Evolutionary conservation across 2,888 invertebrate genomes (phyloP), one percentile per base, ranked within the genome.

Genomic region (Nycteola revayana): DNA sequence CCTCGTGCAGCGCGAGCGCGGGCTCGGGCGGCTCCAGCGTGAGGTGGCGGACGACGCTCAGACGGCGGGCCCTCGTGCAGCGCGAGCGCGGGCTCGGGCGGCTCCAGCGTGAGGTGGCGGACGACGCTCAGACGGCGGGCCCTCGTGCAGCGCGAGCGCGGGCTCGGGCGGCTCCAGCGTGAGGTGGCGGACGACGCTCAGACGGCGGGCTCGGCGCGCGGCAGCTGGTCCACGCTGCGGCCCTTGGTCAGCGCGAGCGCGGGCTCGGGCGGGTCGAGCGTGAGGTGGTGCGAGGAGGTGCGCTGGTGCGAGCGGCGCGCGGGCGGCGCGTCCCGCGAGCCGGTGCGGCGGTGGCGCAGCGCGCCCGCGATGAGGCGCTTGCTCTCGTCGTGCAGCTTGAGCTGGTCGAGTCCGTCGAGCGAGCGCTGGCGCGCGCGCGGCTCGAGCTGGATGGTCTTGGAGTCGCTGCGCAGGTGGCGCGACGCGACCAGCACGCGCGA

Each of bases 381-480:
- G 68, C 82, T 84, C 57, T 89, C 89, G 49, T 87, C 89, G 68
- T 85, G 87, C 11, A 49, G 70, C 61, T 75, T 22, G 9, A 88
- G 69, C 52, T 84, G 88, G 18, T 89, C 89, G 34, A 88, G 76
- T 54, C 82, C 83, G 20, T 81, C 84, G 1, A 61, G 49, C 33
- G 78, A 71, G 59, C 76, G 80, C 28, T 81, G 83, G 0, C 82
- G 87, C 65, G 89, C 84, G 75, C 90, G 85, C 51, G 90, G 89
- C 63, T 92, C 92, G 52, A 91, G 73, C 55, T 92, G 92, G 52
- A 92, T 90, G n/a, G 91, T 91, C 61, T 91, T 91, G 42, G 92
- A 91, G 74, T 92, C 91, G 74, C 90, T 91, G 42, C 92, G 87
- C 18, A 91, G 82, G 57, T 92, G 92, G 1, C 88, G 75, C 38